phyloP scores from a whole-genome alignment of 1,140 invertebrate genomes.

The Calephelis nemesis region DNA sequence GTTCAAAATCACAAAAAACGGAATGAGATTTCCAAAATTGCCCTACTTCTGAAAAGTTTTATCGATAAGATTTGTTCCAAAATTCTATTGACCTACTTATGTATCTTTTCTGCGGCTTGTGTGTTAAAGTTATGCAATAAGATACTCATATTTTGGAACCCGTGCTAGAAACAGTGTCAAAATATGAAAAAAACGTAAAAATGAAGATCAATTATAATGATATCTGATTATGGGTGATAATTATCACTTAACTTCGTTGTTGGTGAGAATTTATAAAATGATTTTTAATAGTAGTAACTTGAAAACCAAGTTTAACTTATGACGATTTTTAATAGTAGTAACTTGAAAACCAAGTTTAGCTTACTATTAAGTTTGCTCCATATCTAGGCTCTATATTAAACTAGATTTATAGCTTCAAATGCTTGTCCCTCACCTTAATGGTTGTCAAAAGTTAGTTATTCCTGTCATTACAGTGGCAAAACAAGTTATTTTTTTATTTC shows the following conservation, averaged over 20 bases:
- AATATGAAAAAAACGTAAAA: not conserved
- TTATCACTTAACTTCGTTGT: not conserved
- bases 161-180: not conserved
- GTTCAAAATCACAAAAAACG: not conserved
- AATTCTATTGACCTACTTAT: conserved; percentile 28
- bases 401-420: no score
- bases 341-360: no score
- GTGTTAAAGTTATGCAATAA: not conserved
- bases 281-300: no score
- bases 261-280: not conserved
- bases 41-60: conserved; percentile 31
- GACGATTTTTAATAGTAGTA: no score
- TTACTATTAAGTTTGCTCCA: no score
- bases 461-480: no score
- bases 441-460: no score
- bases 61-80: conserved; percentile 30
- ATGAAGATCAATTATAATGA: not conserved
- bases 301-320: no score
- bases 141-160: no score
- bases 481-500: no score
- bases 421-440: no score
- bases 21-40: not conserved
- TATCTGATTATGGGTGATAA: conserved; percentile 11
- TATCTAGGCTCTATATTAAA: no score
- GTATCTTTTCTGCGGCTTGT: not conserved